phyloP scores from a whole-genome alignment of 2,797 vertebrate genomes.

The Sebastes hopkinsi region DNA sequence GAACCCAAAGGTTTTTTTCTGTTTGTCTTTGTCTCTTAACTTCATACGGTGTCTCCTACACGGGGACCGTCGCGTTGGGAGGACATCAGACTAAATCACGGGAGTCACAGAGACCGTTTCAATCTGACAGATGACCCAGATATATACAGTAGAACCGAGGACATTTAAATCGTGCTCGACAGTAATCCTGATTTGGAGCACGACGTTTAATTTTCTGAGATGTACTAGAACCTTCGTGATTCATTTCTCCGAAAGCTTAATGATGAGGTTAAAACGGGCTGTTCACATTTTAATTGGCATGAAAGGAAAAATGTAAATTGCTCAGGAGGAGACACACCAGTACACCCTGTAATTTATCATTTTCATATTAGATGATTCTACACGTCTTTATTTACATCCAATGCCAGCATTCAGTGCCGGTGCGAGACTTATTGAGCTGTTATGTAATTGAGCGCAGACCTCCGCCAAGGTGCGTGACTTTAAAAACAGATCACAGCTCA shows the following conservation, averaged over 20 bases:
- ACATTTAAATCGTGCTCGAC: not conserved
- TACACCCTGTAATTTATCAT: not conserved
- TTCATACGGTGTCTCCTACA: not conserved
- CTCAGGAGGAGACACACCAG: not conserved
- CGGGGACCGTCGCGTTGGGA: not conserved
- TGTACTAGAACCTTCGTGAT: not conserved
- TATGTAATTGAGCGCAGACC: too few relatives aligned
- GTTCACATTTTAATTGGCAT: not conserved
- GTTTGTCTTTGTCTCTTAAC: not conserved
- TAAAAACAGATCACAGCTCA: too few relatives aligned
- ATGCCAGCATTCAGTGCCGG: too few relatives aligned
- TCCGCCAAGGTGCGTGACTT: too few relatives aligned
- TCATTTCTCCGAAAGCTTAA: not conserved
- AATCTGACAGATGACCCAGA: not conserved
- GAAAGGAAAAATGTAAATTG: not conserved
- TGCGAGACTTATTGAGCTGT: too few relatives aligned
- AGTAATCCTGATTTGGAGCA: not conserved
- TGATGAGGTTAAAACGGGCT: not conserved
- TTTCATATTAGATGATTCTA: too few relatives aligned
- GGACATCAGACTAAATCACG: not conserved
- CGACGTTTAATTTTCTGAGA: not conserved
- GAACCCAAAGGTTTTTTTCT: not conserved
- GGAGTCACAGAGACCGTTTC: not conserved
- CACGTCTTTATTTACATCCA: rapidly evolving
- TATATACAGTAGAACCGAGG: not conserved